Evolutionary conservation across 1,140 invertebrate genomes (phyloP).

Genomic region (Cyclina sinensis): DNA sequence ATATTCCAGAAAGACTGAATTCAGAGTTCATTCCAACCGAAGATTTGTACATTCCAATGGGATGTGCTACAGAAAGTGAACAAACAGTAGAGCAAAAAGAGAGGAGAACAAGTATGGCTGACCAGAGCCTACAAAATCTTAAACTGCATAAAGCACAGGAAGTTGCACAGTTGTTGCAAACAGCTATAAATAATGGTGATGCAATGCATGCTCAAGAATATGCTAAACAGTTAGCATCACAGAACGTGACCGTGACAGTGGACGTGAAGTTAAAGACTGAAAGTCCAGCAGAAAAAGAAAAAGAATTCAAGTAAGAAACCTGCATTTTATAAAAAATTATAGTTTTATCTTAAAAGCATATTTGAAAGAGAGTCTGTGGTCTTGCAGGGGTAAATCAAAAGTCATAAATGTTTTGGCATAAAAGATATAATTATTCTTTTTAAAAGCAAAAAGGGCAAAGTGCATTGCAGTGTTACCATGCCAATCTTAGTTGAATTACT

Average conservation of each 20-base stretch:
- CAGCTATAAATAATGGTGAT: constrained; percentile 52
- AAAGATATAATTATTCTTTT: too few species aligned
- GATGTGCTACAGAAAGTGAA: not conserved
- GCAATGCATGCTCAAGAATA: constrained; percentile 40
- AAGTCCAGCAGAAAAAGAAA: constrained; percentile 44
- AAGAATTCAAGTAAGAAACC: constrained; percentile 55
- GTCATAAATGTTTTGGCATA: too few species aligned
- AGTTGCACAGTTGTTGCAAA: constrained; percentile 33
- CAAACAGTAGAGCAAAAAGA: not conserved
- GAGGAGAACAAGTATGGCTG: constrained; percentile 16
- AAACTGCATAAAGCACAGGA: constrained; percentile 31
- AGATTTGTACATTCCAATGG: constrained; percentile 34
- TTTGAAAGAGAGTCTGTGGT: too few species aligned
- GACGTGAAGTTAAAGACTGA: constrained; percentile 29
- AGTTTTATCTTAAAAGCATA: too few species aligned
- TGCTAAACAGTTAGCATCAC: constrained; percentile 19
- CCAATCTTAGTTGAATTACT: too few species aligned
- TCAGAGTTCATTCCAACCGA: constrained; percentile 9
- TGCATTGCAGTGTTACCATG: too few species aligned
- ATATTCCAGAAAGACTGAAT: not conserved
- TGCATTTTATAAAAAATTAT: too few species aligned
- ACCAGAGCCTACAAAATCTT: not conserved
- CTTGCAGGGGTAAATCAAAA: too few species aligned
- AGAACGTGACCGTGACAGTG: constrained; percentile 41
- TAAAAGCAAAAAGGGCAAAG: too few species aligned